These are phyloP conservation scores for Symphodus melops DNA, from an alignment of 2,113 vertebrate species.

Conservation along the genomic window DNA sequence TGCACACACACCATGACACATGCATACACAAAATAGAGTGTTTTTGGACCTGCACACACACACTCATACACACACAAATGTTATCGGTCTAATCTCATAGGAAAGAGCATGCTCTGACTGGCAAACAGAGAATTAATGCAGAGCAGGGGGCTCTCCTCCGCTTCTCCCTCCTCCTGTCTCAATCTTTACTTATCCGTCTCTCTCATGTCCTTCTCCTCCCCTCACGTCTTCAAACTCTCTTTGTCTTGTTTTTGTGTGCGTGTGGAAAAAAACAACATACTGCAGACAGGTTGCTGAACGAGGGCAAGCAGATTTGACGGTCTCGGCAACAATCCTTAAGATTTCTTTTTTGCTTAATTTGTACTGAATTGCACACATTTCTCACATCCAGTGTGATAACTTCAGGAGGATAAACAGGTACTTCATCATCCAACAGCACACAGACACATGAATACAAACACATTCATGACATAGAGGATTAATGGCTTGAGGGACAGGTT, in stretches of 20 bases:
- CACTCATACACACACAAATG: conserved; percentile 53
- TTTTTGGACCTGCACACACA: conserved; percentile 17
- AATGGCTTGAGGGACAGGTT: neutral
- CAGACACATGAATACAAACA: neutral
- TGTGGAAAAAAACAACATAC: conserved; percentile 52
- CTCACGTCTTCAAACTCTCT: conserved; percentile 33
- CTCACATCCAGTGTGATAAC: neutral
- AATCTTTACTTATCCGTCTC: conserved; percentile 68
- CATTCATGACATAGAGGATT: conserved; percentile 26
- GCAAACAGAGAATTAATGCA: conserved; percentile 82
- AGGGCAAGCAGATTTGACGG: conserved; percentile 36
- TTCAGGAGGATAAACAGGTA: neutral
- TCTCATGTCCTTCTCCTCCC: conserved; percentile 63
- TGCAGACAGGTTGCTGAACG: conserved; percentile 39
- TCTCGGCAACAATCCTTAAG: conserved; percentile 19
- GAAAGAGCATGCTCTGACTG: conserved; percentile 81
- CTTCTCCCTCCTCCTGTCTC: conserved; percentile 53
- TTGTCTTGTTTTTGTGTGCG: conserved; percentile 42
- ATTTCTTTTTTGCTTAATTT: conserved; percentile 25
- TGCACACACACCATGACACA: conserved; percentile 6
- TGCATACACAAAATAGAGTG: conserved; percentile 26
- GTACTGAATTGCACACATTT: neutral
- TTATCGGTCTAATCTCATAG: conserved; percentile 82
- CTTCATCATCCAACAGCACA: neutral
- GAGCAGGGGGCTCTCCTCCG: conserved; percentile 69